These are phyloP conservation scores for Ispidina picta DNA, from an alignment of 2,797 vertebrate genomes.

Conservation along the genomic window DNA sequence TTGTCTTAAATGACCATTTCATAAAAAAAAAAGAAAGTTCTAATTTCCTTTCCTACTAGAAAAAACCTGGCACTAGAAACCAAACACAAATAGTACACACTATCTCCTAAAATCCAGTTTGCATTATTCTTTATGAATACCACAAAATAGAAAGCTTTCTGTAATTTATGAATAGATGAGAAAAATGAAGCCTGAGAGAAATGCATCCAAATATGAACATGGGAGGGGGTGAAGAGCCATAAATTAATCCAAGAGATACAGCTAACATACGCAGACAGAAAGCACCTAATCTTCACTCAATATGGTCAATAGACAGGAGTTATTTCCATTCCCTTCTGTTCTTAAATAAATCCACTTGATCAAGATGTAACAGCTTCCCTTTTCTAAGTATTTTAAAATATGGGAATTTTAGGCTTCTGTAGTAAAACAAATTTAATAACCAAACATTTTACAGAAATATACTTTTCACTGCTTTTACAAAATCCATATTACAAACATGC, in stretches of 20 bases:
- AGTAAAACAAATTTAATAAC: neutral
- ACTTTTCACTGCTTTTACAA: neutral
- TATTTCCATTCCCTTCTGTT: neutral
- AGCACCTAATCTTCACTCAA: neutral
- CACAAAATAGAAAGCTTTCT: neutral
- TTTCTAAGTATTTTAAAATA: neutral
- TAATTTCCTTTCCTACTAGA: neutral
- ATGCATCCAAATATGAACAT: neutral
- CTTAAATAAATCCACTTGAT: conserved; percentile 13
- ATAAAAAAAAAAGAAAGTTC: no score
- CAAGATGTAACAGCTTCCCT: neutral
- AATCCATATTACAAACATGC: neutral
- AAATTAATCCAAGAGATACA: neutral
- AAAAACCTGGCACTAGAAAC: rapidly evolving
- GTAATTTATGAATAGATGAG: neutral
- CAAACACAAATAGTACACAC: neutral
- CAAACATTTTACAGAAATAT: neutral
- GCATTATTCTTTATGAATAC: neutral
- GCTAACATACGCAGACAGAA: neutral
- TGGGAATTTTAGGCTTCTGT: neutral
- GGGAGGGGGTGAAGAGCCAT: neutral
- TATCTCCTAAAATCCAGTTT: neutral
- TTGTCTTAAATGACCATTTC: neutral
- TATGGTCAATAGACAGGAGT: neutral
- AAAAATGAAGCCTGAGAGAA: neutral